Evolutionary conservation across 2,797 vertebrate genomes (phyloP), one percentile per base, ranked within the genome.

Genomic region (Acrossocheilus fasciatus): DNA sequence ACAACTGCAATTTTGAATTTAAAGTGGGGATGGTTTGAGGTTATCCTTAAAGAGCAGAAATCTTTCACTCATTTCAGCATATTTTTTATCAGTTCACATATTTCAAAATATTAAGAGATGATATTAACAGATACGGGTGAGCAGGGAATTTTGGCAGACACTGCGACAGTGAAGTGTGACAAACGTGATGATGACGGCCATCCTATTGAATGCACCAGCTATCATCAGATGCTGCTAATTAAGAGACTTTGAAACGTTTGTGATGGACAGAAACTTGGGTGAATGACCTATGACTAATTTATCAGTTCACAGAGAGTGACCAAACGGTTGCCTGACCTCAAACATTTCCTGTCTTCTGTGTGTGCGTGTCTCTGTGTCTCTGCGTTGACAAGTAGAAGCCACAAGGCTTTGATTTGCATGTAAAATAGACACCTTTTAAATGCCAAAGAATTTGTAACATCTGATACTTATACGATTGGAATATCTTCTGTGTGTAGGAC

Each of bases 301-400:
- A 89, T 78, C 81, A 84, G 88, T 85, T 89, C 64, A 59, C 72
- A 69, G 90, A 82, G 82, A 91, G 82, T 91, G 91, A 89, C 90
- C 89, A 87, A 73, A 72, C 82, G 89, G 87, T 78, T 78, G 76
- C 59, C 39, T 83, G 88, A 87, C 89, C 88, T 82, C 59, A 72
- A 45, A 76, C 26, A 47, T 73, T 87, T 91, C 91, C 89, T 89
- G 87, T 52, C 39, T 84, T 87, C 81, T 86, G 72, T 36, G 6
- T 77, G 78, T 89, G 68, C 26, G 26, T 10, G 74, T 73, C 62
- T 62, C 12, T 78, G 54, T 77, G 14, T 86, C 68, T 23, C 26
- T 26, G 26, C 9, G 20, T 77, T 84, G 30, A 77, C 69, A 59
- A 78, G 34, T 86, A 72, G 74, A 69, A 26, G 50, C 36, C 34